A percentile compares a stretch with the other conserved stretches of the same genome.
Conservation (phyloP, 2,113 vertebrate genomes). For the Cepphus grylle region DNA sequence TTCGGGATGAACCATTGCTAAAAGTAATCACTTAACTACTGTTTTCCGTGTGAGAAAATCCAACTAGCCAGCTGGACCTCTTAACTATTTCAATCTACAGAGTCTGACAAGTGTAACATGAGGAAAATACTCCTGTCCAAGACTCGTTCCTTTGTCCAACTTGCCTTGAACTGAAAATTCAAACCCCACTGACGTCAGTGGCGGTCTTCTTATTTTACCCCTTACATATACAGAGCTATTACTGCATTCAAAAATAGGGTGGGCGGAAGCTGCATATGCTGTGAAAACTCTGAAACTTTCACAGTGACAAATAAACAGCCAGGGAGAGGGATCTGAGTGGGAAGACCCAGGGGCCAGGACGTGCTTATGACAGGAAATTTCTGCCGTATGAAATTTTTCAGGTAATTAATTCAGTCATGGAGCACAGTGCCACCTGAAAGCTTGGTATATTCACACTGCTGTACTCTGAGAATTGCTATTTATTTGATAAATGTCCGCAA, state of each 20-base stretch:
- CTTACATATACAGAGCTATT: background rate
- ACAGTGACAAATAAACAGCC: background rate
- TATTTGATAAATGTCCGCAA: slow-evolving; percentile 29
- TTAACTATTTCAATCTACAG: background rate
- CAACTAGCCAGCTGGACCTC: background rate
- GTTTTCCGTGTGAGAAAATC: background rate
- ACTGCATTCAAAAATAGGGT: background rate
- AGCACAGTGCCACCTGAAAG: background rate
- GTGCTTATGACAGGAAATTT: background rate
- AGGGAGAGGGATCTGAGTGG: background rate
- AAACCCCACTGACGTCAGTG: background rate
- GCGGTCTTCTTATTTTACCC: background rate
- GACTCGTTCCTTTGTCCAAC: background rate
- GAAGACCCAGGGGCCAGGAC: background rate
- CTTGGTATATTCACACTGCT: background rate
- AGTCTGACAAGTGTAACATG: background rate
- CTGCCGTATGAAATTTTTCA: background rate
- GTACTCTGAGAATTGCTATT: background rate
- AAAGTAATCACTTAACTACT: background rate
- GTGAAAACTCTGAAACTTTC: background rate
- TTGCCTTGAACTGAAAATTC: background rate
- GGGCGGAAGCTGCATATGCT: background rate
- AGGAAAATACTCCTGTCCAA: background rate
- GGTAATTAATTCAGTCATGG: background rate
- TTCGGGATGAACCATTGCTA: background rate